Evolutionary conservation across 2,113 vertebrate species (phyloP), one percentile per base, ranked within the genome.

Genomic region (Anser brachyrhynchus): DNA sequence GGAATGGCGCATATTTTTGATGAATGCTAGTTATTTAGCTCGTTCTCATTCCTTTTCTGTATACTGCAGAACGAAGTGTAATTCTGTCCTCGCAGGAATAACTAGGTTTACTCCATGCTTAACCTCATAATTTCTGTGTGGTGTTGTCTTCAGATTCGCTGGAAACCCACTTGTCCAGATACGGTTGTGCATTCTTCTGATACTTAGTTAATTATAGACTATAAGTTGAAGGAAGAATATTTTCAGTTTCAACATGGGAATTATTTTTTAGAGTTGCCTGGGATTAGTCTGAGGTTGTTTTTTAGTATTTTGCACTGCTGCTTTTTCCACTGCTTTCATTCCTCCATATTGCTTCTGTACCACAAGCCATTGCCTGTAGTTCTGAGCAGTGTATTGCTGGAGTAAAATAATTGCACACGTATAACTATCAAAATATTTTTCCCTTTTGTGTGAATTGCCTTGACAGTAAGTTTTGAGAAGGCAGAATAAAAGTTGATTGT

Each of bases 271-370:
- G 46, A 85, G 51, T 23, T 54, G 67, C 19, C 31, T 29, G 25
- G 4, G 80, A 21, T 90, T 75, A 22, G 10, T 72, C 43, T 84
- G 52, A 78, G 65, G 10, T 61, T 75, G n/a, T 31, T 26, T 92
- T 95, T 89, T 65, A 81, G 66, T 37, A 69, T 79, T 76, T 46
- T 41, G 57, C 75, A 67, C 73, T 85, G 74, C 90, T 93, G 87
- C 90, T 94, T 95, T 97, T 92, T 76, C 71, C 95, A 90, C 83
- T 95, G 92, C 94, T 95, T 87, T 76, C 88, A 89, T 93, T 88
- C 84, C 87, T 88, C 69, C 79, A 62, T 65, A 21, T 70, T 70
- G 92, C 92, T 93, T 92, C 84, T 83, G 15, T 76, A 55, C 54
- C 79, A 59, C 80, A 51, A 87, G 74, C 84, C 74, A 76, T 69